Conservation (phyloP, 2,888 invertebrate genomes). For the Acanthosepion pharaonis region DNA sequence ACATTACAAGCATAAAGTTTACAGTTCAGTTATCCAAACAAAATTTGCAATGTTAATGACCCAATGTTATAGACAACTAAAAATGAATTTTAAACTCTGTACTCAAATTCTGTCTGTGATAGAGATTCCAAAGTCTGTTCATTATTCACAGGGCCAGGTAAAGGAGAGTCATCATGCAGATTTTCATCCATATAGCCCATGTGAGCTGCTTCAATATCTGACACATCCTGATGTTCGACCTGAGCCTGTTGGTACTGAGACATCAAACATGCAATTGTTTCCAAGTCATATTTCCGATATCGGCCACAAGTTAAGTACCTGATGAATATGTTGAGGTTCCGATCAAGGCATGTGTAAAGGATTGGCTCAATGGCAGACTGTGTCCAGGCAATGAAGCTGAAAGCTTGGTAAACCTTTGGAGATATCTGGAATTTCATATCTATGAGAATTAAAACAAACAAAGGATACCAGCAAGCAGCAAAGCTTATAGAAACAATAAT, state of each 20-base stretch:
- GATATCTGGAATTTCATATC: slow-evolving; percentile 71
- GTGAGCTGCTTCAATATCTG: not conserved
- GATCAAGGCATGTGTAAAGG: slow-evolving; percentile 72
- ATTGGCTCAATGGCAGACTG: slow-evolving; percentile 73
- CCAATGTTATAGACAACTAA: not conserved
- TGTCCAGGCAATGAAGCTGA: slow-evolving; percentile 74
- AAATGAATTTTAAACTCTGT: not conserved
- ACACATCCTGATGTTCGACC: not conserved
- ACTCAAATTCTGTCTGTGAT: not conserved
- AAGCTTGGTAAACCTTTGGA: slow-evolving; percentile 70
- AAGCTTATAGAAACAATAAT: slow-evolving; percentile 69
- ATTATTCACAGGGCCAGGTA: not conserved
- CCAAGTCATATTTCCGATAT: slow-evolving; percentile 58
- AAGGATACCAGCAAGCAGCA: slow-evolving; percentile 73
- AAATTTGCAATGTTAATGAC: not conserved
- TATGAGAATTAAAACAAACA: slow-evolving; percentile 71
- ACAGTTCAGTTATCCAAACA: not conserved
- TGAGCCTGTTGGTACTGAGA: slow-evolving; percentile 51
- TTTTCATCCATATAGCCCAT: not conserved
- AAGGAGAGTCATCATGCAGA: not conserved
- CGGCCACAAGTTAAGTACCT: slow-evolving; percentile 66
- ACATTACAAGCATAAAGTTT: not conserved
- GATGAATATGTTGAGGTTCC: slow-evolving; percentile 69
- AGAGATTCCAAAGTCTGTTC: slow-evolving; percentile 13
- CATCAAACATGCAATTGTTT: slow-evolving; percentile 61